Evolutionary conservation across 2,113 vertebrate species (phyloP).

Genomic region (Hydrolagus affinis): DNA sequence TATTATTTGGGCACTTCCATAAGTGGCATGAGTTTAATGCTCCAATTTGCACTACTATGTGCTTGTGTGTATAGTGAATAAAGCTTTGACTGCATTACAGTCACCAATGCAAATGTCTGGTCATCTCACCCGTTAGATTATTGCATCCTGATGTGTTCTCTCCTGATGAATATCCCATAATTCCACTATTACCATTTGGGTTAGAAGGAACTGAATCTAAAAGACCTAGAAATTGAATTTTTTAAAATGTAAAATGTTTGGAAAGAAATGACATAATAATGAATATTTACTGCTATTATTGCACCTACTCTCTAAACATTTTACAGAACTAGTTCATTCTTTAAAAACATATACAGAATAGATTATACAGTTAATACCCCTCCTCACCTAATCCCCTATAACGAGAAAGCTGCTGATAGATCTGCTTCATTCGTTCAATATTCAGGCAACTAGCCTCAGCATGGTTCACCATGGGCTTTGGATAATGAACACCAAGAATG

Average conservation of each 20-base stretch:
- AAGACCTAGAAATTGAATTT: constrained; percentile 57
- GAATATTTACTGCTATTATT: too few relatives aligned
- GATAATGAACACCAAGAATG: constrained; percentile 82
- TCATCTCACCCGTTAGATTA: constrained; percentile 53
- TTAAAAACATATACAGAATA: not conserved
- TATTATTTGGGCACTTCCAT: too few relatives aligned
- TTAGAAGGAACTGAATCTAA: constrained; percentile 79
- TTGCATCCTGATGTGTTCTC: constrained; percentile 51
- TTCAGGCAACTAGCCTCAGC: constrained; percentile 84
- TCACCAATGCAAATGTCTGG: not conserved
- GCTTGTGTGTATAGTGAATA: too few relatives aligned
- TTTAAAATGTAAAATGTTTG: constrained; percentile 28
- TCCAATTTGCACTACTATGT: too few relatives aligned
- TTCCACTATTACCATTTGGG: constrained; percentile 56
- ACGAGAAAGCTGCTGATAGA: constrained; percentile 88
- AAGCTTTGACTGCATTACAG: too few relatives aligned
- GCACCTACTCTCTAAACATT: too few relatives aligned
- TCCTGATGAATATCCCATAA: constrained; percentile 56
- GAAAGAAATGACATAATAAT: too few relatives aligned
- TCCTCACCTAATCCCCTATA: constrained; percentile 79
- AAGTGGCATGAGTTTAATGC: too few relatives aligned
- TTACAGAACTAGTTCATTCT: too few relatives aligned
- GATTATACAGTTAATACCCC: not conserved
- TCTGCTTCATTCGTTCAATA: constrained; percentile 92
- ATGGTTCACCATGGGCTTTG: constrained; percentile 89